Percentiles rank a stretch among this genome's conserved stretches.
Evolutionary conservation across 1,140 invertebrate genomes (phyloP).

Genomic region (Drosophila kanapiae): DNA sequence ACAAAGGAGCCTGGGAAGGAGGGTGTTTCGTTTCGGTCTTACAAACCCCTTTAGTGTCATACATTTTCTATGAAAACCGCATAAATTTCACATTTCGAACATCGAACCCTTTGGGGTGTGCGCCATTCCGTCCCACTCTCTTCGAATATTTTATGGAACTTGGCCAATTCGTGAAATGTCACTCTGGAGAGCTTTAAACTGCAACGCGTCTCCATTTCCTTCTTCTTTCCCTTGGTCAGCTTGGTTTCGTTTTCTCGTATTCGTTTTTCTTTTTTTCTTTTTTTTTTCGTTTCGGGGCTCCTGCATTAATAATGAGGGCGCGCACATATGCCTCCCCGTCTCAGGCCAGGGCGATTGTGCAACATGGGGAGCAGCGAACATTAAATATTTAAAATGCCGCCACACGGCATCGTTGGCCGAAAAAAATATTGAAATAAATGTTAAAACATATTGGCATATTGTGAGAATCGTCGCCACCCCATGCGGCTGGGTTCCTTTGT

Average conservation of each 20-base stretch:
- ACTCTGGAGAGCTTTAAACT: slow-evolving; percentile 84
- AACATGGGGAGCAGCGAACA: slow-evolving; percentile 52
- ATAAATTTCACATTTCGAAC: slow-evolving; percentile 70
- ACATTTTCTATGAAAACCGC: slow-evolving; percentile 79
- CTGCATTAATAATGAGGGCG: slow-evolving; percentile 79
- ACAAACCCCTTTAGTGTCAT: slow-evolving; percentile 70
- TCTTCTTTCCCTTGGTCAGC: slow-evolving; percentile 34
- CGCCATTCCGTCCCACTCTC: not conserved
- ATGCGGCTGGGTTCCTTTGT: slow-evolving; percentile 41
- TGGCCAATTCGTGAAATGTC: slow-evolving; percentile 84
- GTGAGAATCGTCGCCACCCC: slow-evolving; percentile 56
- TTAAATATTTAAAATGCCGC: slow-evolving; percentile 82
- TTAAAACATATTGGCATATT: slow-evolving; percentile 84
- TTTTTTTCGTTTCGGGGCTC: slow-evolving; percentile 41
- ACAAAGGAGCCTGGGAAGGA: not conserved
- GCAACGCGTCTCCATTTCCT: slow-evolving; percentile 13
- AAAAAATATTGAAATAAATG: slow-evolving; percentile 84
- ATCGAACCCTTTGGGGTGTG: slow-evolving; percentile 63
- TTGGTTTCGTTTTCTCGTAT: slow-evolving; percentile 42
- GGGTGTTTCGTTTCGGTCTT: not conserved
- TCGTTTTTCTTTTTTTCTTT: slow-evolving; percentile 32
- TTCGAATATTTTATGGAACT: slow-evolving; percentile 67
- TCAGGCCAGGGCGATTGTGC: slow-evolving; percentile 25
- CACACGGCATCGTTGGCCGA: slow-evolving; percentile 61
- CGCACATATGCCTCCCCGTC: slow-evolving; percentile 62